A percentile compares a stretch with the other conserved stretches of the same genome.
Conservation (phyloP, 2,113 vertebrate genomes). For the Dipodomys spectabilis region DNA sequence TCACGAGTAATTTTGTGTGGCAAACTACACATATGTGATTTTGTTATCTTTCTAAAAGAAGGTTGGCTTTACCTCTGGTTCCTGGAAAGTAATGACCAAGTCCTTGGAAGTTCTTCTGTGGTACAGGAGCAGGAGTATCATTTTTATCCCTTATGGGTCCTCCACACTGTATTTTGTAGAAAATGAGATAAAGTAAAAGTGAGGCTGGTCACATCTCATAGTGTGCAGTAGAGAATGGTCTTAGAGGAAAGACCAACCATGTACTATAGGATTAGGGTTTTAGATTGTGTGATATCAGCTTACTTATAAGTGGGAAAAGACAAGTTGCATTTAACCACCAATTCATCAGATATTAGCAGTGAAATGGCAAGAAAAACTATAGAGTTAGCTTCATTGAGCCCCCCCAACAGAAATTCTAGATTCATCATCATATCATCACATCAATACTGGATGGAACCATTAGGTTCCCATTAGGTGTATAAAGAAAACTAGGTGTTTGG, state of each 20-base stretch:
- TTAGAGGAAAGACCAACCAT: background rate
- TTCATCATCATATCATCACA: background rate
- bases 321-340: background rate
- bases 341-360: too few species aligned
- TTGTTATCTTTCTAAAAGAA: background rate
- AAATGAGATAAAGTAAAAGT: background rate
- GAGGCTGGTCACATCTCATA: background rate
- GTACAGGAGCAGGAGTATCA: background rate
- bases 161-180: background rate
- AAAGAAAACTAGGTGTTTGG: background rate
- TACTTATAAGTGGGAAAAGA: background rate
- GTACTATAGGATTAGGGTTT: background rate
- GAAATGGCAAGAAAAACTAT: too few species aligned
- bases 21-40: background rate
- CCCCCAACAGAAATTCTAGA: background rate
- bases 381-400: background rate
- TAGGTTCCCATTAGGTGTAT: background rate
- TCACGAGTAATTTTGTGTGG: background rate
- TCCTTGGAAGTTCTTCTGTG: background rate
- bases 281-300: background rate
- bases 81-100: background rate
- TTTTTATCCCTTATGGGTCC: background rate
- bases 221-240: background rate
- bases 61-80: background rate
- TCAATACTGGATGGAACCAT: background rate